Evolutionary conservation across 2,888 invertebrate species (phyloP), one percentile per base, ranked within the genome.

Genomic region (Campopleginae sp.): DNA sequence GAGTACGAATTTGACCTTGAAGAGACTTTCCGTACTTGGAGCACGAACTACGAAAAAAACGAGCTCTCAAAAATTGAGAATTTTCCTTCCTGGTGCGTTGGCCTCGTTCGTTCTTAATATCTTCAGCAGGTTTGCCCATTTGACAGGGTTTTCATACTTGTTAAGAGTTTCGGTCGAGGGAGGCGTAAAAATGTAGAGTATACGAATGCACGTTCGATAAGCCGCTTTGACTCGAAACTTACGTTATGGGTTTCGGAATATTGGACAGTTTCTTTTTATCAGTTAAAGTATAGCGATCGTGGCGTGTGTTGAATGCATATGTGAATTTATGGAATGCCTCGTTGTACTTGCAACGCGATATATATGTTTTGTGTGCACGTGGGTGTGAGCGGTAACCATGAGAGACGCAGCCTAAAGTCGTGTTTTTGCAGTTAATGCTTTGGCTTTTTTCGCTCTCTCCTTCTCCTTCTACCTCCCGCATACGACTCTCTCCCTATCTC

Each of bases 341-440:
- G 61, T 66, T 46, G 63, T 54, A 75, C 33, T 42, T 7, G 33
- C 27, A 46, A 51, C 65, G 31, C 23, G 19, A 44, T 74, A 78
- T 17, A 42, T 65, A 17, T n/a, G 14, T 68, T 48, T 12, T 27
- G n/a, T 51, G 38, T 51, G 6, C 51, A 17, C 42, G 65, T 66
- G 65, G 58, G 42, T 70, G 68, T 65, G 31, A 63, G 51, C 51
- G 58, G 72, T 68, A 78, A 82, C 71, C 63, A 19, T 44, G 54
- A 51, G 63, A 74, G 51, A 74, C 58, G 70, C 14, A 61, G 61
- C 70, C 70, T 61, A 68, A 75, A 78, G 82, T 61, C 80, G 68
- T 80, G 75, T 75, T 75, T 80, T 80, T 71, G 54, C 75, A 80
- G 79, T 71, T 79, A 85, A 81, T 85, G 82, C 82, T 75, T 54